Evolutionary conservation across 2,113 vertebrate genomes (phyloP), one percentile per base, ranked within the genome.

Genomic region (Malaclemys terrapin): DNA sequence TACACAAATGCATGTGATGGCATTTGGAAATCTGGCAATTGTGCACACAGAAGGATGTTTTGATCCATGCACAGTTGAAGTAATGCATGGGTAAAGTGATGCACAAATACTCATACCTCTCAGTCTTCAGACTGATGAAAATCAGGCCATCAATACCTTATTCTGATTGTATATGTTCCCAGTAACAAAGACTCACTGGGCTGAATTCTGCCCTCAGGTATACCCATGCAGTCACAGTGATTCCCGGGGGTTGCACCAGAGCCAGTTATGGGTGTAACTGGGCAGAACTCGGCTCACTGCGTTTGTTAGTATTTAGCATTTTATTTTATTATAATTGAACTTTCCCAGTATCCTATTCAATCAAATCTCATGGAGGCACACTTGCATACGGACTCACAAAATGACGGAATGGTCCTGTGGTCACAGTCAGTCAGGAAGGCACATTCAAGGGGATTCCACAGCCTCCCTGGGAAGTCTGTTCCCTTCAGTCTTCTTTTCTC

Each of bases 31-130:
- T 12, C 47, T 84, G n/a, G n/a, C 27, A 10, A 27, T 93, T 50
- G 16, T 62, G 16, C 1, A 56, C 7, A n/a, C 0, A 14, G 5
- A 54, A 16, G 0, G 0, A 8, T 17, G 20, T 82, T 86, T 45
- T 76, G 9, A 20, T 35, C 29, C 8, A 13, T 0, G 0, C 4
- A 3, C 49, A 50, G 49, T 6, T 76, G 49, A 93, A 81, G 65
- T 3, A 65, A 4, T 1, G 0, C 22, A 72, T 72, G 1, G 5
- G 11, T 53, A 85, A 80, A 81, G 87, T 5, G n/a, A 42, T 45
- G 38, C n/a, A 42, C 38, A 42, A 65, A 65, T 45, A 76, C 3
- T 85, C 53, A 87, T 5, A 76, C 6, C 29, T 22, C 47, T 27
- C 62, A 80, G 49, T 25, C 91, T 90, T 45, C 38, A 49, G 86